A percentile compares a stretch with the other conserved stretches of the same genome.
Evolutionary conservation across 2,113 vertebrate species (phyloP).

Genomic region (Callorhinus ursinus): DNA sequence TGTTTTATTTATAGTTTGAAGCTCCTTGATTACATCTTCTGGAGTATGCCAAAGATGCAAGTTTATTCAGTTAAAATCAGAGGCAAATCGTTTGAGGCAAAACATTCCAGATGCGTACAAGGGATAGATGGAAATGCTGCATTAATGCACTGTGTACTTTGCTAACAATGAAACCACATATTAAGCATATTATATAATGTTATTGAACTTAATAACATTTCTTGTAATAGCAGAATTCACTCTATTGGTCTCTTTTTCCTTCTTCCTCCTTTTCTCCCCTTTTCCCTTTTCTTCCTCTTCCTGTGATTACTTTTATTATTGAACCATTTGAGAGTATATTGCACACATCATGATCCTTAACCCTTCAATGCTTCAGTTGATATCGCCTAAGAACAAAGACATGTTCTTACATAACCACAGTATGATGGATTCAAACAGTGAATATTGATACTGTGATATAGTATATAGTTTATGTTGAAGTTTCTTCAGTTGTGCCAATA

Average conservation of each 20-base stretch:
- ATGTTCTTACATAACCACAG: background rate
- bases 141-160: background rate
- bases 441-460: background rate
- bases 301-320: background rate
- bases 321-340: background rate
- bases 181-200: background rate
- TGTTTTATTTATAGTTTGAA: background rate
- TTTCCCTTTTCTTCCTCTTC: background rate
- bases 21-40: background rate
- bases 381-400: background rate
- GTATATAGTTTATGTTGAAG: background rate
- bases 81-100: background rate
- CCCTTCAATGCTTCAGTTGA: background rate
- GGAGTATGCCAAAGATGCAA: background rate
- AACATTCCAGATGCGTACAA: background rate
- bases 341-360: background rate
- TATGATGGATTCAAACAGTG: constrained; percentile 3
- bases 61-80: constrained; percentile 30
- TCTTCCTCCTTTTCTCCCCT: background rate
- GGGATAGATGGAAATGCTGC: background rate
- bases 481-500: background rate
- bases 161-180: background rate
- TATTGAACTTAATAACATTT: background rate
- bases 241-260: background rate
- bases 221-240: background rate